Conservation (phyloP, 1,140 invertebrate species). For the Condylostylus longicornis region DNA sequence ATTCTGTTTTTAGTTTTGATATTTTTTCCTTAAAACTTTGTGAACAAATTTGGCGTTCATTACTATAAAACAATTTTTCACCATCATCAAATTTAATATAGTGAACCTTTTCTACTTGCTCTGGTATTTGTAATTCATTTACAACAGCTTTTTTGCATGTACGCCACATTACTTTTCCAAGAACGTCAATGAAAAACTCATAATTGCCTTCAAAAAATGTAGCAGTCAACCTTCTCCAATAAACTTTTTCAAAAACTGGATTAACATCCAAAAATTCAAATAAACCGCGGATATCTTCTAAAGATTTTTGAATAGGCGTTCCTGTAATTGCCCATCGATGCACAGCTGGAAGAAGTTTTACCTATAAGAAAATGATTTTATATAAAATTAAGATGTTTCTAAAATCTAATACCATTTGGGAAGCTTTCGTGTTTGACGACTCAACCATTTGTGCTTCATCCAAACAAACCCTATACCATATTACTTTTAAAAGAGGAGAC, state of each 20-base stretch:
- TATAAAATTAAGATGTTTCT: no score
- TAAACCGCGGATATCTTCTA: conserved; percentile 51
- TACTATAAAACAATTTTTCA: conserved; percentile 38
- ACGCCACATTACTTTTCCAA: conserved; percentile 54
- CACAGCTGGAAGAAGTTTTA: conserved; percentile 25
- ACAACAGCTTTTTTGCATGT: conserved; percentile 43
- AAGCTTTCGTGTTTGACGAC: conserved; percentile 27
- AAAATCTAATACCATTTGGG: conserved; percentile 43
- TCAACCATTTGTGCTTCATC: conserved; percentile 79
- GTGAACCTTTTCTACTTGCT: conserved; percentile 33
- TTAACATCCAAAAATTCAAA: conserved; percentile 44
- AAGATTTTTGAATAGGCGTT: conserved; percentile 50
- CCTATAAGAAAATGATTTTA: no score
- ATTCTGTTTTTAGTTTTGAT: conserved; percentile 3
- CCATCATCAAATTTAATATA: conserved; percentile 35
- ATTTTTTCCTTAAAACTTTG: not conserved
- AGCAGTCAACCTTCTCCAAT: conserved; percentile 43
- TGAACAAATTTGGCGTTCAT: conserved; percentile 22
- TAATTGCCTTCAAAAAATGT: conserved; percentile 36
- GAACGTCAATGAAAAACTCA: conserved; percentile 32
- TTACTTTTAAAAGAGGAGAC: conserved; percentile 46
- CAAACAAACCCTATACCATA: conserved; percentile 65
- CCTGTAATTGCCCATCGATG: conserved; percentile 68
- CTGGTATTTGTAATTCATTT: conserved; percentile 37
- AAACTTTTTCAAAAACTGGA: conserved; percentile 10